These are phyloP conservation scores for Otus sunia DNA, from an alignment of 2,113 vertebrate genomes.

Conservation along the genomic window DNA sequence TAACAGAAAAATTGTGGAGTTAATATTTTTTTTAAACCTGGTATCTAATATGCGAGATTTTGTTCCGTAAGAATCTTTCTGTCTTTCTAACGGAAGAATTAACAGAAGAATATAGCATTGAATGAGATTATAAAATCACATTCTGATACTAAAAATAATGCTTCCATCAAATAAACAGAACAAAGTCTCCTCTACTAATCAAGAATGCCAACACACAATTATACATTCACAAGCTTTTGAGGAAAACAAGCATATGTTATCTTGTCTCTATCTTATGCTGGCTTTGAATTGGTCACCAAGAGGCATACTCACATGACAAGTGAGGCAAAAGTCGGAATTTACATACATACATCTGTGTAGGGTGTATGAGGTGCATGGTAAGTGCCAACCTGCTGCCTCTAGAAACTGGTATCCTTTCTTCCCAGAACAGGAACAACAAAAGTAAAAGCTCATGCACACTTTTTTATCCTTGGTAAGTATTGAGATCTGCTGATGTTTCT, in stretches of 20 bases:
- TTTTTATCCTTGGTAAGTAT: not conserved
- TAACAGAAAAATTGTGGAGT: not conserved
- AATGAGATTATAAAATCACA: not conserved
- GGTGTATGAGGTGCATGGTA: accelerated
- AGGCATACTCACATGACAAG: accelerated
- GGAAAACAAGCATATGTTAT: accelerated
- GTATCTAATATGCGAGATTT: not conserved
- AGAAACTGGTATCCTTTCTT: not conserved
- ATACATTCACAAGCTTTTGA: not conserved
- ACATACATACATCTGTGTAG: not conserved
- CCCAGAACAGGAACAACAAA: not conserved
- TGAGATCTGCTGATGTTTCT: not conserved
- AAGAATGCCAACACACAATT: not conserved
- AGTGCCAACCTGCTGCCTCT: not conserved
- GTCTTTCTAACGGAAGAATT: not conserved
- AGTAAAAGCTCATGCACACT: not conserved
- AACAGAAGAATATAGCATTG: not conserved
- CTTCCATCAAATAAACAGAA: not conserved
- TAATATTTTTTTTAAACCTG: not conserved
- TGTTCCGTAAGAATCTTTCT: not conserved
- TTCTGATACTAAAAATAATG: not conserved
- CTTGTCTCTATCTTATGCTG: not conserved
- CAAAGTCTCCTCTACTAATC: not conserved
- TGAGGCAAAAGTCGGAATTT: not conserved
- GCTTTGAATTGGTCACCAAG: not conserved